Percentiles rank a stretch among this genome's conserved stretches.
These are phyloP conservation scores for Staurois parvus DNA, from an alignment of 2,797 vertebrate species.

Conservation along the genomic window DNA sequence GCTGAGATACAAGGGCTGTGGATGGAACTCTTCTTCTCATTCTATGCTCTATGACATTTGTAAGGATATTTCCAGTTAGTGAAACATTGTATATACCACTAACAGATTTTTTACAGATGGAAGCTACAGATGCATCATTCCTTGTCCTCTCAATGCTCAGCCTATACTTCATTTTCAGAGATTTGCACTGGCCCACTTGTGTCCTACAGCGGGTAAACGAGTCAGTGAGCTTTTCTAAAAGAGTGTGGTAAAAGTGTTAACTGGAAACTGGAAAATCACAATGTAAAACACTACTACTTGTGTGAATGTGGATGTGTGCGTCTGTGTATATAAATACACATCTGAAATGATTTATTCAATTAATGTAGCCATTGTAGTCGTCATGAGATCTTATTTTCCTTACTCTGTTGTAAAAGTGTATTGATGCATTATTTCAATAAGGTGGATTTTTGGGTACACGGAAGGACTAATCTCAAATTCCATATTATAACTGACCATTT, in stretches of 20 bases:
- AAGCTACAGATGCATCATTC: slow-evolving; percentile 1
- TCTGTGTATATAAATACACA: slow-evolving; percentile 3
- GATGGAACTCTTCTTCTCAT: not conserved
- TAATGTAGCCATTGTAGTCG: slow-evolving; percentile 2
- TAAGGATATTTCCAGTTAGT: slow-evolving; percentile 23
- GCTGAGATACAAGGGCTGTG: slow-evolving; percentile 9
- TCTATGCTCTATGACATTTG: slow-evolving; percentile 13
- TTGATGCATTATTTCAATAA: not conserved
- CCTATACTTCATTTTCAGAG: not conserved
- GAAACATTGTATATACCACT: slow-evolving; percentile 27
- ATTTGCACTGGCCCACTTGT: slow-evolving; percentile 44
- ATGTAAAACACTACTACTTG: slow-evolving; percentile 35
- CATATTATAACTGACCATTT: too few species aligned
- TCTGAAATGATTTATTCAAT: not conserved
- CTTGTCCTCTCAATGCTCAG: slow-evolving; percentile 4
- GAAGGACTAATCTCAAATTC: not conserved
- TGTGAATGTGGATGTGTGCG: slow-evolving; percentile 11
- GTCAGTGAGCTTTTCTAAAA: slow-evolving; percentile 15
- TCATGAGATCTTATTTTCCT: not conserved
- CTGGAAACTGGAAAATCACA: slow-evolving; percentile 3
- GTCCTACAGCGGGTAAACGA: slow-evolving; percentile 1
- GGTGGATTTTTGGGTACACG: not conserved
- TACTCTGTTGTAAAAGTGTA: not conserved
- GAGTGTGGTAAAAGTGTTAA: slow-evolving; percentile 5
- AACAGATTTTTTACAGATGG: slow-evolving; percentile 16